A percentile compares a stretch with the other conserved stretches of the same genome.
phyloP scores from a whole-genome alignment of 2,797 vertebrate genomes.

The Myripristis murdjan region DNA sequence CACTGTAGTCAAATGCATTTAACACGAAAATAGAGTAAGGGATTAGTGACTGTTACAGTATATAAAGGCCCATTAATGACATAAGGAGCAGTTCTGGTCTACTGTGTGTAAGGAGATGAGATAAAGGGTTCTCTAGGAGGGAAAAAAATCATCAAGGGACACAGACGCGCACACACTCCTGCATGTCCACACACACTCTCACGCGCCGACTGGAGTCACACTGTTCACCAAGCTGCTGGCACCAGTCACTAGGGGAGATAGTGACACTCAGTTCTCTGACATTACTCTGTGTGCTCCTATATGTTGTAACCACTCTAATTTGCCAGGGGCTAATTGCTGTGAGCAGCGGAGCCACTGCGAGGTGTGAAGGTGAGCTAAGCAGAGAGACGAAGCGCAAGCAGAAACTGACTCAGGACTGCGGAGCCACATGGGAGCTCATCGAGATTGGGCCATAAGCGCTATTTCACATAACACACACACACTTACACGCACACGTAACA shows the following conservation, averaged over 20 bases:
- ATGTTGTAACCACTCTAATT: conserved; percentile 63
- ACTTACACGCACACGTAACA: no score
- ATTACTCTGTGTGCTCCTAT: conserved; percentile 51
- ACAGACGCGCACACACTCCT: conserved; percentile 4
- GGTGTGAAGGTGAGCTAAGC: conserved; percentile 56
- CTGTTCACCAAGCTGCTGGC: conserved; percentile 28
- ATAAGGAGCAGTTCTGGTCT: conserved; percentile 16
- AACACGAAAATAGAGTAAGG: conserved; percentile 22
- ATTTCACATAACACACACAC: background rate
- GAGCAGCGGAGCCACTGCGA: conserved; percentile 43
- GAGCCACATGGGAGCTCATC: conserved; percentile 33
- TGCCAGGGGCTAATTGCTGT: conserved; percentile 72
- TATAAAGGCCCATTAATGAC: conserved; percentile 35
- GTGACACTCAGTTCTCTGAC: conserved; percentile 46
- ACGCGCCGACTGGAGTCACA: conserved; percentile 25
- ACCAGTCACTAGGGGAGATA: conserved; percentile 25
- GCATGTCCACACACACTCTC: conserved; percentile 7
- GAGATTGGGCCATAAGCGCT: conserved; percentile 27
- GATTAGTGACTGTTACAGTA: conserved; percentile 13
- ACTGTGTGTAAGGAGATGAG: conserved; percentile 12
- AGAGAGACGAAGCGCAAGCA: conserved; percentile 23
- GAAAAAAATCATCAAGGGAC: background rate
- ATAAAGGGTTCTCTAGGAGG: conserved; percentile 31
- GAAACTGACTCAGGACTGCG: conserved; percentile 29
- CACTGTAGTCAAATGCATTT: conserved; percentile 7